Evolutionary conservation across 2,888 invertebrate species (phyloP), one percentile per base, ranked within the genome.

Genomic region (Chalcis sispes): DNA sequence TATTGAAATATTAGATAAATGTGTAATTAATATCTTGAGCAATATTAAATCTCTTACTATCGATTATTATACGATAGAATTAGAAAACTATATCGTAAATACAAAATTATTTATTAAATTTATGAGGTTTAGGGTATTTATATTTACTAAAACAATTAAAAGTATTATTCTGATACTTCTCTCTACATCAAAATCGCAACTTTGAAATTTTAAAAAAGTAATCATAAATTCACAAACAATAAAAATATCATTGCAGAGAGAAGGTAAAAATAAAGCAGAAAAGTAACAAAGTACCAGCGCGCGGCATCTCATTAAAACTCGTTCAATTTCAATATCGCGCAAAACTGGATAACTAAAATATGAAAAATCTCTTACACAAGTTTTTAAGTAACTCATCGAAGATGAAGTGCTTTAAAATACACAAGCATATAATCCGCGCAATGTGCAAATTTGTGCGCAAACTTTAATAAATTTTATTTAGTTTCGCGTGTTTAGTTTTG

Each of bases 281-380:
- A 27, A 36, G 50, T 8, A 7, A n/a, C n/a, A n/a, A n/a, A n/a
- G n/a, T n/a, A 23, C 1, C 3, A 29, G 42, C 2, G 32, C 13
- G 36, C 54, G 50, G 25, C 50, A 50, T 70, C 61, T 72, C 71
- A 56, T 72, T 72, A 72, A 72, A 72, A 72, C 62, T 64, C 62
- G 54, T 72, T 72, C 46, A 71, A 62, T 54, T 64, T 54, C 54
- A 62, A 54, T 72, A 54, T 23, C 46, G 62, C 10, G 15, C 52
- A 23, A 52, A 4, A 40, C 15, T 8, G 5, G 32, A 32, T 5
- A n/a, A n/a, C 29, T 72, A 36, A 64, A 72, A 72, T 64, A 72
- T 72, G 54, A 64, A 72, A 72, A 72, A 64, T 29, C 62, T 72
- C 56, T 62, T 62, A 32, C 42, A 50, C 54, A 29, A 32, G 29